Base-by-base conservation (phyloP, 2,888 invertebrate species). In the Hesperia comma region DNA sequence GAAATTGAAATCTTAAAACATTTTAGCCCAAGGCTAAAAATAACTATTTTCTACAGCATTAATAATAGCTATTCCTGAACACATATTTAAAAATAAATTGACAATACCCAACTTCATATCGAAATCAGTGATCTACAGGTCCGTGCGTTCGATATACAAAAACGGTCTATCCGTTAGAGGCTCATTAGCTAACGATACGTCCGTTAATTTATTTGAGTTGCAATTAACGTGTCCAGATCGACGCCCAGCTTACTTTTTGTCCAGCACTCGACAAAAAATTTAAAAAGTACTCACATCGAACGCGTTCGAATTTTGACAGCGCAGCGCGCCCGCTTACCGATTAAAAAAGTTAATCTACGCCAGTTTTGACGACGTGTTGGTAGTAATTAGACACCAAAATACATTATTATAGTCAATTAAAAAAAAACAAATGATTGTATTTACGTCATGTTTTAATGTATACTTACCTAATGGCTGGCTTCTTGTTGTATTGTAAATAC, bases 141-240 rank as follows among this genome's bases (percentile, higher is more conserved):
- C 56, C 55, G 55, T 58, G 41, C 58, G 15, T 67, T 51, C 51
- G 58, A 32, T 57, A 71, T 69, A 76, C 71, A 74, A 74, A 46
- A 76, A 71, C 72, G 70, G 61, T 72, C 74, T 68, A 74, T 75
- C 76, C 77, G 79, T 79, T 77, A 74, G 73, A 76, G 76, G 73
- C 85, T 88, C 88, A 89, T 90, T 89, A 89, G 85, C 84, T 76
- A 83, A 75, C 83, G 85, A 88, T 90, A 87, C 79, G 80, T 83
- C 83, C 81, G 84, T 88, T 89, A 86, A 87, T 87, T 88, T 89
- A 86, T 90, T 89, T 88, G 86, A 87, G 81, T 85, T 87, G 87
- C 86, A 90, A 90, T 90, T 89, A 90, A 87, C 86, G 79, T 86
- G 86, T 86, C 89, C 78, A 80, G 84, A 77, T 81, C 84, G 81